These are phyloP conservation scores for Physocephala rufipes DNA, from an alignment of 2,888 invertebrate genomes.

Conservation along the genomic window DNA sequence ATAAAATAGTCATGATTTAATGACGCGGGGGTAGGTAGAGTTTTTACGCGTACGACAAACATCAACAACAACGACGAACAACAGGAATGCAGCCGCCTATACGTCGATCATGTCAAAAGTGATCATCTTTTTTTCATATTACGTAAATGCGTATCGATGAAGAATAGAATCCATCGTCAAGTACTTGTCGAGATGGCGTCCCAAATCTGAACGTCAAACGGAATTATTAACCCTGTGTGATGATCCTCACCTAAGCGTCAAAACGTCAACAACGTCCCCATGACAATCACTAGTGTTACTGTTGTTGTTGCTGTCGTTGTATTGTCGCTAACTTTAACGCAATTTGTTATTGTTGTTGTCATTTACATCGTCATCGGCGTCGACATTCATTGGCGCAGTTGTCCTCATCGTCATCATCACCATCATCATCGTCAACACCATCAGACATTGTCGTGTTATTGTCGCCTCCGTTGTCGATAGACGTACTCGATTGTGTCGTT, in stretches of 20 bases:
- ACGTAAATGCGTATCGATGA: constrained; percentile 13
- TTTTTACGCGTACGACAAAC: neutral
- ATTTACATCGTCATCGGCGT: constrained; percentile 6
- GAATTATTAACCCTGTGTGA: constrained; percentile 28
- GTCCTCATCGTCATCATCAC: constrained; percentile 16
- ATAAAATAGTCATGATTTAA: neutral
- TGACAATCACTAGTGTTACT: neutral
- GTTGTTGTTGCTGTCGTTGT: constrained; percentile 4
- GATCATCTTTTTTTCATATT: constrained; percentile 29
- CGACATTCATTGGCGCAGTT: neutral
- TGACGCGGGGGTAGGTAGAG: neutral
- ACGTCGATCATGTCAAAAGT: constrained; percentile 20
- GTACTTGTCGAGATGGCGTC: constrained; percentile 30
- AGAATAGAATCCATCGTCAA: constrained; percentile 6
- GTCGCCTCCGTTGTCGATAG: constrained; percentile 33
- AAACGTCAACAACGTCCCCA: constrained; percentile 13
- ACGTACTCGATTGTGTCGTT: constrained; percentile 30
- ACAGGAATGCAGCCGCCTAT: too few relatives aligned
- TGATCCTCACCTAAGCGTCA: constrained; percentile 28
- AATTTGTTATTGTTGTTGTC: constrained; percentile 10
- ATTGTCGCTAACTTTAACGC: too few relatives aligned
- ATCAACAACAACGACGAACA: too few relatives aligned
- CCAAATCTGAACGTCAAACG: constrained; percentile 35
- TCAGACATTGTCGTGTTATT: constrained; percentile 28
- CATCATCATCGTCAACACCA: constrained; percentile 26